Evolutionary conservation across 2,797 vertebrate species (phyloP).

Genomic region (Sebastes minor): DNA sequence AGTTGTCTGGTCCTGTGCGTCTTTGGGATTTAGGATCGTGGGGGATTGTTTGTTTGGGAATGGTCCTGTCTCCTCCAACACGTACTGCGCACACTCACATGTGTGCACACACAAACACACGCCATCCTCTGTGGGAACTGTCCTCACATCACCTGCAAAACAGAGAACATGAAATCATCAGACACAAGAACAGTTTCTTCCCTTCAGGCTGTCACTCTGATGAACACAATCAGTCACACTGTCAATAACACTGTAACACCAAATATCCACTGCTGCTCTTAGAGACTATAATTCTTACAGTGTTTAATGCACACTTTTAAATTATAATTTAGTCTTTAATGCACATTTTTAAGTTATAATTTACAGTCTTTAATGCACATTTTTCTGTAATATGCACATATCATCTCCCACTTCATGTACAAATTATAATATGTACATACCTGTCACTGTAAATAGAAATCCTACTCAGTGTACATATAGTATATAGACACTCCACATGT

Average conservation of each 20-base stretch:
- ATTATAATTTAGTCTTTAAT: no score
- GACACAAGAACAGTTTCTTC: background rate
- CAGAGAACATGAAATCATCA: background rate
- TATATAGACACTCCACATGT: background rate
- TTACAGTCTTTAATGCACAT: no score
- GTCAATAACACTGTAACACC: background rate
- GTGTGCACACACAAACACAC: slow-evolving; percentile 8
- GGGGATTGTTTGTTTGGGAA: slow-evolving; percentile 53
- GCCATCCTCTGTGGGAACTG: slow-evolving; percentile 15
- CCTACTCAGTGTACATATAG: background rate
- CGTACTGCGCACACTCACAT: background rate
- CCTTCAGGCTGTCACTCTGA: background rate
- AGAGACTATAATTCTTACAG: background rate
- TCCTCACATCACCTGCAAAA: slow-evolving; percentile 77
- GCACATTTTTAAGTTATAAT: no score
- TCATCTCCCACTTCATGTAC: background rate
- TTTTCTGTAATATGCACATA: background rate
- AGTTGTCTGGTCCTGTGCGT: slow-evolving; percentile 84
- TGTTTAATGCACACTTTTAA: no score
- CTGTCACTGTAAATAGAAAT: background rate
- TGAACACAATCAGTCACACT: background rate
- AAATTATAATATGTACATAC: background rate
- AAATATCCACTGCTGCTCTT: background rate
- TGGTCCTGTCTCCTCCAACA: slow-evolving; percentile 36
- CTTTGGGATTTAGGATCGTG: slow-evolving; percentile 89